Base-by-base conservation (phyloP, 2,888 invertebrate genomes). In the Platycnemis pennipes region DNA sequence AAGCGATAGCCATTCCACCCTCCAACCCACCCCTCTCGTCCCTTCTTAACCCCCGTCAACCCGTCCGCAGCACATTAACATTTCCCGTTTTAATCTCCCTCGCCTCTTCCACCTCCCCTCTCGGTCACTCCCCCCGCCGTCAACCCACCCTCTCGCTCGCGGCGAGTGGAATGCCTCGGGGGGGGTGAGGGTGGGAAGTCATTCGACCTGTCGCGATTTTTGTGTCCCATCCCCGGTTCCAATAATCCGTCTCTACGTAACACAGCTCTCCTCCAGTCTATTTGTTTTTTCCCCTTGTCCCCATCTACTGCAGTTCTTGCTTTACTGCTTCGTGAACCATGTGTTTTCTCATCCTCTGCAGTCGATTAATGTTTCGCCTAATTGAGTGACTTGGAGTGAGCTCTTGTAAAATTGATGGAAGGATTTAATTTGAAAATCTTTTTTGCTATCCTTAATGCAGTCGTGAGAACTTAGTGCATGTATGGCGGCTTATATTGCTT, bases 81-180 rank as follows among this genome's bases (percentile, higher is more conserved):
- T 91, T 63, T 91, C 91, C 63, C 91, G 91, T 91, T 91, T 91
- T 91, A 91, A 91, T 63, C 63, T 22, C 91, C 42, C 56, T 45
- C 69, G 22, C 42, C 63, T 42, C 63, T 26, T 53, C 53, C 31
- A 49, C 13, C 44, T 26, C 37, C 7, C 44, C n/a, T 63, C 31
- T 91, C 44, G 13, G 26, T 42, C 53, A 13, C 53, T 31, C 46
- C 63, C 63, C 19, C 26, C 63, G 22, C 8, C n/a, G 2, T 26
- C 22, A 19, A 49, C 49, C n/a, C 8, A 8, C 11, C 19, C 53
- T 13, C 53, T 53, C 13, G 53, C 63, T 1, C 77, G 37, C 13
- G 77, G 26, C 13, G 77, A 11, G 77, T 13, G 1, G 13, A 37
- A 37, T 31, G 37, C 11, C 37, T 7, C 8, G 1, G 63, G 22